Evolutionary conservation across 1,140 invertebrate genomes (phyloP).

Genomic region (Rhyacophila brunnea): DNA sequence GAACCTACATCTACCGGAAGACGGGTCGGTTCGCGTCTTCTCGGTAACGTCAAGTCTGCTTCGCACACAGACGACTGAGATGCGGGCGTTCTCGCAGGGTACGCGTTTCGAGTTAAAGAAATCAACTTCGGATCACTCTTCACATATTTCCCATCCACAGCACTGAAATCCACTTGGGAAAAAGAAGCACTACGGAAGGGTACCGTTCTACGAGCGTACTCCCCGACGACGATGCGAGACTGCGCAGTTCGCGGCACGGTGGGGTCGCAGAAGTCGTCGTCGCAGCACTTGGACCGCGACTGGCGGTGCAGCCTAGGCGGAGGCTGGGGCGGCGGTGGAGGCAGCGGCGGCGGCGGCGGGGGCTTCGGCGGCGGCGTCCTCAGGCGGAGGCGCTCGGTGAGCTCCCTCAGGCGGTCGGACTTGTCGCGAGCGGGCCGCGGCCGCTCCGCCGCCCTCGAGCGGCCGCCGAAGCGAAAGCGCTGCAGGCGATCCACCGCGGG

Average conservation of each 20-base stretch:
- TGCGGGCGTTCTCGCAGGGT: constrained; percentile 46
- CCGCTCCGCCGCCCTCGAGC: constrained; percentile 49
- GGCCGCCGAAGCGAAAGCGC: constrained; percentile 72
- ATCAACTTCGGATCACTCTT: constrained; percentile 75
- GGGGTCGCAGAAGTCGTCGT: constrained; percentile 45
- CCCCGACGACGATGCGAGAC: constrained; percentile 62
- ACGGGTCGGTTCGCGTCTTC: constrained; percentile 42
- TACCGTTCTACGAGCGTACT: constrained; percentile 59
- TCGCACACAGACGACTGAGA: constrained; percentile 32
- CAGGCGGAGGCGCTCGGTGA: constrained; percentile 71
- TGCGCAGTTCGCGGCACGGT: constrained; percentile 54
- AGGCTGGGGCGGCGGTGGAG: constrained; percentile 45
- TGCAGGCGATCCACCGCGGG: constrained; percentile 75
- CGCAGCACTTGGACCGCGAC: constrained; percentile 33
- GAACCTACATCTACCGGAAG: constrained; percentile 50
- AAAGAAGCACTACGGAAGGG: constrained; percentile 80
- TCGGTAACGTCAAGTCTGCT: constrained; percentile 40
- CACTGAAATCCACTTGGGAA: constrained; percentile 73
- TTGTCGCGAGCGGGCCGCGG: constrained; percentile 55
- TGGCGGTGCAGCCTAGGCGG: constrained; percentile 41
- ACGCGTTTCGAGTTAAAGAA: constrained; percentile 45
- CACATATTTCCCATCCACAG: constrained; percentile 70
- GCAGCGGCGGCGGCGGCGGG: constrained; percentile 39
- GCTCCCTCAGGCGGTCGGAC: constrained; percentile 69
- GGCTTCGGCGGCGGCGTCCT: constrained; percentile 42